Conservation (phyloP, 2,888 invertebrate genomes). For the Papilio elwesi region DNA sequence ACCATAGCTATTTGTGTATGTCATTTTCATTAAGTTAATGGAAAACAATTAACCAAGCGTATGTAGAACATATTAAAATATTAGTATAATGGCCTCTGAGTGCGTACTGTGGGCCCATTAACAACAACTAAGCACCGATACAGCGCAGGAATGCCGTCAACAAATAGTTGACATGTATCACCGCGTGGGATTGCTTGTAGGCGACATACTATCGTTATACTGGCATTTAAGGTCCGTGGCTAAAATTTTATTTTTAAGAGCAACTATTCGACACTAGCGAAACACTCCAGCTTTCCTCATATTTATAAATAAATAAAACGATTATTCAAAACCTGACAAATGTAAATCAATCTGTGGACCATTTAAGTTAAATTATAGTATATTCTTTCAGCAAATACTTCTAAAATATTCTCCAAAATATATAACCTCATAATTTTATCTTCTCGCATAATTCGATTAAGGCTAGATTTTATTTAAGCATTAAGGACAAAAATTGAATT, state of each 20-base stretch:
- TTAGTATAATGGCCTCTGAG: slow-evolving; percentile 2
- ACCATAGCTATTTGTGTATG: too few relatives aligned
- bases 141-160: slow-evolving; percentile 31
- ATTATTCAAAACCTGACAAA: neutral
- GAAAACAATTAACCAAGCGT: too few relatives aligned
- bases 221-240: slow-evolving; percentile 16
- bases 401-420: too few relatives aligned
- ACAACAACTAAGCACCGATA: slow-evolving; percentile 14
- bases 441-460: too few relatives aligned
- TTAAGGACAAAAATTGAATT: too few relatives aligned
- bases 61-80: neutral
- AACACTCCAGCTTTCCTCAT: neutral
- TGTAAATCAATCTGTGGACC: neutral
- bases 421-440: too few relatives aligned
- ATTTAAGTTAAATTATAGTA: too few relatives aligned
- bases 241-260: slow-evolving; percentile 2
- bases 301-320: neutral
- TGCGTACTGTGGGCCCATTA: neutral
- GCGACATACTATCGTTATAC: slow-evolving; percentile 24
- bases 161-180: slow-evolving; percentile 30
- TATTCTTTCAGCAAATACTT: too few relatives aligned
- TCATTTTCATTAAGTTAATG: too few relatives aligned
- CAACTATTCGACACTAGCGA: neutral
- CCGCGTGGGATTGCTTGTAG: slow-evolving; percentile 34
- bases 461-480: too few relatives aligned